Conservation (phyloP, 2,888 invertebrate species). For the Antheraea assamensis region DNA sequence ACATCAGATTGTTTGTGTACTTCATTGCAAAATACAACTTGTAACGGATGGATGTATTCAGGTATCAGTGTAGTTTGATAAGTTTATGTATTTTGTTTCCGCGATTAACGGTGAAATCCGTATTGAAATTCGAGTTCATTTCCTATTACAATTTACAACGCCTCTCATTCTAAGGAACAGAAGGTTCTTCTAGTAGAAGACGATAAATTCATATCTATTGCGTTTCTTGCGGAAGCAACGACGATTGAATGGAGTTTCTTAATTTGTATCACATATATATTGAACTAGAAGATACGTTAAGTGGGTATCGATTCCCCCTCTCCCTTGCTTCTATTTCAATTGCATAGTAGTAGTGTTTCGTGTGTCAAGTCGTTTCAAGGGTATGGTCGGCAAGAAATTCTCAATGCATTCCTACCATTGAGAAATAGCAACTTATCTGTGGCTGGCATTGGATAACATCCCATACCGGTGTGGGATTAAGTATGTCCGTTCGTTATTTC, state of each 20-base stretch:
- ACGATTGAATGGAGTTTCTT: too few relatives aligned
- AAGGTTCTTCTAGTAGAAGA: not conserved
- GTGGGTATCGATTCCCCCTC: too few relatives aligned
- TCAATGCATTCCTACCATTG: too few relatives aligned
- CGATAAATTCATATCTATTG: not conserved
- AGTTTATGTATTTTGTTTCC: not conserved
- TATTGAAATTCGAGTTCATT: not conserved
- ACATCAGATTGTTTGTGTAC: conserved; percentile 26
- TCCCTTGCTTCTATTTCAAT: too few relatives aligned
- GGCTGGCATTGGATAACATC: too few relatives aligned
- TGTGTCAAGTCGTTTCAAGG: too few relatives aligned
- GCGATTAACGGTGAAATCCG: conserved; percentile 1
- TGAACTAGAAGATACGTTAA: too few relatives aligned
- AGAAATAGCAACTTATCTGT: too few relatives aligned
- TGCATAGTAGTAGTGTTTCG: not conserved
- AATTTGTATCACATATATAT: too few relatives aligned
- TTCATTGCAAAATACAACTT: conserved; percentile 8
- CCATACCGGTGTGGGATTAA: too few relatives aligned
- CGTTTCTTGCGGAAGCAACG: not conserved
- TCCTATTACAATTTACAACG: not conserved
- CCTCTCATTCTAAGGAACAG: not conserved
- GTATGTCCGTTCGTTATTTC: too few relatives aligned
- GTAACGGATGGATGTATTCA: not conserved
- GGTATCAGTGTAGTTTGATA: conserved; percentile 8
- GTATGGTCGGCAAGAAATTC: too few relatives aligned